These are phyloP conservation scores for Dryobota labecula DNA, from an alignment of 2,888 invertebrate species.

Conservation along the genomic window DNA sequence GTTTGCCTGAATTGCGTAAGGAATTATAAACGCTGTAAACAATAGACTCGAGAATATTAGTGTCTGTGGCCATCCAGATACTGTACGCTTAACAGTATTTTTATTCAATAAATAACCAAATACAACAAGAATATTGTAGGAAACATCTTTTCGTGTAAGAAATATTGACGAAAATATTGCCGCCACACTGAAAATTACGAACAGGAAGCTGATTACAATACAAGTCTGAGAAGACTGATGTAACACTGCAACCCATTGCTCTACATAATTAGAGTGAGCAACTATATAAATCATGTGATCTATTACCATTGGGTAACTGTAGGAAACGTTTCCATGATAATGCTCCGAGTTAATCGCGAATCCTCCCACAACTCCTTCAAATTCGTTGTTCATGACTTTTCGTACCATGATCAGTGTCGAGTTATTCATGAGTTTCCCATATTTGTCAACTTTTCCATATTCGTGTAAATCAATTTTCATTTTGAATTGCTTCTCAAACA, in stretches of 20 bases:
- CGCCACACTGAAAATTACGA: conserved; percentile 62
- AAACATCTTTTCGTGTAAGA: conserved; percentile 51
- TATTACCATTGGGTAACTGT: conserved; percentile 61
- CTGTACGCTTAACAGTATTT: conserved; percentile 43
- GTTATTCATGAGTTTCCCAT: conserved; percentile 63
- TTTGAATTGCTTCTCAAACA: conserved; percentile 61
- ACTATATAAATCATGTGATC: conserved; percentile 55
- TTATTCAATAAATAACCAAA: conserved; percentile 73
- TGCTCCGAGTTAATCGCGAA: neutral
- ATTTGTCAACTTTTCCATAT: conserved; percentile 61
- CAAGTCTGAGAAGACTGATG: conserved; percentile 20
- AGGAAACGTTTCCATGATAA: conserved; percentile 39
- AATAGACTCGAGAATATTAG: conserved; percentile 66
- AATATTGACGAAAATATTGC: conserved; percentile 64
- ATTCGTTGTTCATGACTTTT: conserved; percentile 61
- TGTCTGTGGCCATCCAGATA: conserved; percentile 58
- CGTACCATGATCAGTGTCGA: conserved; percentile 58
- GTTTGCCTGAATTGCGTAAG: conserved; percentile 68
- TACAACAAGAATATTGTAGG: conserved; percentile 64
- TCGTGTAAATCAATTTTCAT: conserved; percentile 63
- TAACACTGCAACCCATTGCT: conserved; percentile 59
- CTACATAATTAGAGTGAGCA: conserved; percentile 47
- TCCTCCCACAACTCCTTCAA: conserved; percentile 68
- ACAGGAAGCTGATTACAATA: conserved; percentile 36
- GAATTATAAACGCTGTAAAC: conserved; percentile 66